Conservation (phyloP, 2,888 invertebrate species). For the Tinea pellionella region DNA sequence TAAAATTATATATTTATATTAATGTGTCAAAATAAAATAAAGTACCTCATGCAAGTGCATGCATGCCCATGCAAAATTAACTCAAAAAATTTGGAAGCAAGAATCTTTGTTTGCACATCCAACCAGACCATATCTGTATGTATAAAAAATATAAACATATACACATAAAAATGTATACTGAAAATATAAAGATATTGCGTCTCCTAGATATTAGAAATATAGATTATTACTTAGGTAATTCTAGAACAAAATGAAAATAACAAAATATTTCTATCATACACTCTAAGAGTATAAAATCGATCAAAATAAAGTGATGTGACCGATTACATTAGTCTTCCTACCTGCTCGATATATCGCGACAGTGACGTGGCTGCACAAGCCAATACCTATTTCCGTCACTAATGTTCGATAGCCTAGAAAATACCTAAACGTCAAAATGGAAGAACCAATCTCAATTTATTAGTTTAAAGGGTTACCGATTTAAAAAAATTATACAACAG, state of each 20-base stretch:
- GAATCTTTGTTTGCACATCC: too few species aligned
- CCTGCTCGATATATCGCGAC: background rate
- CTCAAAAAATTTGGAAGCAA: too few species aligned
- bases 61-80: too few species aligned
- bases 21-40: too few species aligned
- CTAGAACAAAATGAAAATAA: background rate
- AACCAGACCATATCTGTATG: too few species aligned
- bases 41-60: too few species aligned
- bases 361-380: conserved; percentile 9
- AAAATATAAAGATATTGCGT: too few species aligned
- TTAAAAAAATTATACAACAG: too few species aligned
- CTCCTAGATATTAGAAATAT: too few species aligned
- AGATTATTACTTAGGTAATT: background rate
- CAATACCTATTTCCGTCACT: conserved; percentile 10
- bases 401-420: conserved; percentile 6
- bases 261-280: background rate
- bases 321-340: background rate
- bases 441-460: background rate
- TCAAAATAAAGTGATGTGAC: conserved; percentile 1
- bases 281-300: background rate
- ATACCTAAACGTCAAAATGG: background rate
- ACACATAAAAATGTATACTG: too few species aligned
- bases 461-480: background rate
- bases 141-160: too few species aligned
- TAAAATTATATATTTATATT: too few species aligned